Evolutionary conservation across 2,113 vertebrate species (phyloP).

Genomic region (Chunga burmeisteri): DNA sequence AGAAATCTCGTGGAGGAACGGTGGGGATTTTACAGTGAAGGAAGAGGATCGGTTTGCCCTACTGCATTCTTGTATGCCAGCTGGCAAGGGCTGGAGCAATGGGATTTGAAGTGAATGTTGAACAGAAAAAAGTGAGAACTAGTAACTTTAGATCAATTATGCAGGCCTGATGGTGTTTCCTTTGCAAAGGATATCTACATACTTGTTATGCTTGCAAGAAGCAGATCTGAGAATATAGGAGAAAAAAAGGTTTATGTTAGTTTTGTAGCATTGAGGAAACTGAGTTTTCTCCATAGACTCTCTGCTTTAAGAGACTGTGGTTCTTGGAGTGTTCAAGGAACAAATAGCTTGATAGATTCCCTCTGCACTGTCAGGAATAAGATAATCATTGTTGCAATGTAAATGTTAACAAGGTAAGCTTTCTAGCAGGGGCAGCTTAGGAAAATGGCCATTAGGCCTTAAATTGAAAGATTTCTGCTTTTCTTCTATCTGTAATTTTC

Average conservation of each 20-base stretch:
- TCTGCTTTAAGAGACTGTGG: not conserved
- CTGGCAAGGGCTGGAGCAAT: not conserved
- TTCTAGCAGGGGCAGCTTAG: not conserved
- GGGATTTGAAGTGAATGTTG: not conserved
- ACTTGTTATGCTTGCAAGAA: not conserved
- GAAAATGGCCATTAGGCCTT: not conserved
- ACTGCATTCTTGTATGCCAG: not conserved
- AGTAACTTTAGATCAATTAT: not conserved
- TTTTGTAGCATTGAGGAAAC: not conserved
- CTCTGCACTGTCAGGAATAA: not conserved
- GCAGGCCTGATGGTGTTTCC: not conserved
- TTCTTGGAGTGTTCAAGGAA: not conserved
- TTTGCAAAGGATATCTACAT: not conserved
- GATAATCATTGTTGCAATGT: not conserved
- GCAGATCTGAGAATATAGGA: not conserved
- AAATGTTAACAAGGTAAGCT: not conserved
- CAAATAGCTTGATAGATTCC: not conserved
- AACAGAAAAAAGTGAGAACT: not conserved
- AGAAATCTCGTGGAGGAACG: not conserved
- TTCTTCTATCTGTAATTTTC: not conserved
- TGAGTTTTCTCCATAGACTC: not conserved
- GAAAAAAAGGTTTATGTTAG: not conserved
- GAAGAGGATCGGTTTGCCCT: not conserved
- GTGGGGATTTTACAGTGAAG: not conserved
- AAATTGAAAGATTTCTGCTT: not conserved